Conservation (phyloP, 2,888 invertebrate genomes). For the Alloplasta piceator region DNA sequence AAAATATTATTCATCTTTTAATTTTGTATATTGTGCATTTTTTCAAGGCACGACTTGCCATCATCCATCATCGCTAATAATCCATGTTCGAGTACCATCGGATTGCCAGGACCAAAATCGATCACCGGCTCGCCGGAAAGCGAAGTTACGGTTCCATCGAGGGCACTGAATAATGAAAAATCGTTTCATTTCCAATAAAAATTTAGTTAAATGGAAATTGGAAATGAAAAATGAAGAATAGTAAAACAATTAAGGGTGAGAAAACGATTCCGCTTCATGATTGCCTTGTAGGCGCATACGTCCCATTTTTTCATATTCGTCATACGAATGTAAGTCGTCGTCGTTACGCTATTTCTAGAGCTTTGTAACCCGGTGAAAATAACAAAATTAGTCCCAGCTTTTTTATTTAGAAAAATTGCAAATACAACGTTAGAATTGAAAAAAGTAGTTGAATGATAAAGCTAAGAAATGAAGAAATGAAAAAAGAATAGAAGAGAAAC, state of each 20-base stretch:
- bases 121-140: conserved; percentile 73
- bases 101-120: conserved; percentile 73
- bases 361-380: conserved; percentile 88
- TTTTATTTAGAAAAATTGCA: too few relatives aligned
- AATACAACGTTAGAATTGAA: too few relatives aligned
- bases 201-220: too few relatives aligned
- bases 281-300: conserved; percentile 96
- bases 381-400: too few relatives aligned
- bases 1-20: too few relatives aligned
- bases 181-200: too few relatives aligned
- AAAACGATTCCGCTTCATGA: conserved; percentile 92
- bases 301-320: conserved; percentile 99
- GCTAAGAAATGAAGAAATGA: too few relatives aligned
- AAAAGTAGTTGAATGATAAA: too few relatives aligned
- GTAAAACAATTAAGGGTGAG: conserved; percentile 82
- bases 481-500: too few relatives aligned
- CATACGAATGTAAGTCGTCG: conserved; percentile 95
- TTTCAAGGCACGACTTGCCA: conserved; percentile 88
- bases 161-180: conserved; percentile 67
- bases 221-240: too few relatives aligned
- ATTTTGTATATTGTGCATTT: conserved; percentile 80
- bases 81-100: conserved; percentile 84
- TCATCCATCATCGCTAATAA: conserved; percentile 89
- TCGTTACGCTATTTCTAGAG: conserved; percentile 92
- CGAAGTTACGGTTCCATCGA: conserved; percentile 77